Evolutionary conservation across 2,888 invertebrate species (phyloP), one percentile per base, ranked within the genome.

Genomic region (Leucoptera coffeella): DNA sequence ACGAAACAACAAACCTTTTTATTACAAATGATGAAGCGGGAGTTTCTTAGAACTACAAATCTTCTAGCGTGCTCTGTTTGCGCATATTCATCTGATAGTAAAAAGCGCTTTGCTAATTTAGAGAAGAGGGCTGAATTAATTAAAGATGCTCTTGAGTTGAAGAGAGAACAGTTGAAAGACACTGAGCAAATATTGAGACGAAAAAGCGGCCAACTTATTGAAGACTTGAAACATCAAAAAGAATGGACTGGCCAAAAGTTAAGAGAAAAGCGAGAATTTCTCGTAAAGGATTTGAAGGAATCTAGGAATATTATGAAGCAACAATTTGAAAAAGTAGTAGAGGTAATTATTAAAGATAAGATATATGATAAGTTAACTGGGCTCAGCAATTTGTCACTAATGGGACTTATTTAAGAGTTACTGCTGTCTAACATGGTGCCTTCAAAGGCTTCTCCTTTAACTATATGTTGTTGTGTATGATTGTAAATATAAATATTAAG

Each of bases 271-370:
- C 79, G 79, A 33, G 76, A 78, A 39, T 59, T 75, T 28, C 51
- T 85, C 22, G 73, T 85, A 4, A 77, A 80, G 47, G 84, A 85
- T 47, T 78, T 85, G 33, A 74, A 78, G 37, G 79, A 81, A 46
- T 84, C 80, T 1, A 81, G 77, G 42, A 73, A 78, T 20, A 82
- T 80, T 50, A 78, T 85, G 9, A 80, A 77, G 43, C 82, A 80
- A 39, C 80, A 75, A 46, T 74, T 88, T 38, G 85, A 83, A 45
- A 80, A 78, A 50, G 81, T 83, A 37, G 80, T 87, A 33, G 86
- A 84, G 59, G 83, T 78, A 50, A 31, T n/a, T n/a, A n/a, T n/a
- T n/a, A n/a, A n/a, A n/a, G n/a, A n/a, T n/a, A n/a, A n/a, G n/a
- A n/a, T n/a, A n/a, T n/a, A n/a, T n/a, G n/a, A n/a, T n/a, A n/a